A percentile compares a stretch with the other conserved stretches of the same genome.
Evolutionary conservation across 2,888 invertebrate species (phyloP).

Genomic region (Sarcophaga carnaria): DNA sequence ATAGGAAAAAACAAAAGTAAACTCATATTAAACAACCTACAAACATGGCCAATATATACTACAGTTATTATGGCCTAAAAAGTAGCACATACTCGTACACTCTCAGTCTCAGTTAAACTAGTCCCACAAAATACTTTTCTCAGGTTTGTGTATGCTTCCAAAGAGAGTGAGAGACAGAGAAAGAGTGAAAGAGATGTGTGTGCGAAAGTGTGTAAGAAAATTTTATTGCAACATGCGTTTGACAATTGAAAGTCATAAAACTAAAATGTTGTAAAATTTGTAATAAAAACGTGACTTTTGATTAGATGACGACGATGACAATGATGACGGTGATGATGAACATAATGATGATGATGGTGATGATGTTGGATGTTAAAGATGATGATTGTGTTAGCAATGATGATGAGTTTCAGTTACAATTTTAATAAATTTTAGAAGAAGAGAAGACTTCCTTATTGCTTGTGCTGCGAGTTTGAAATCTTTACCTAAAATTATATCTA

Average conservation of each 20-base stretch:
- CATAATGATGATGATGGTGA: slow-evolving; percentile 19
- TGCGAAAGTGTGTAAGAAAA: slow-evolving; percentile 50
- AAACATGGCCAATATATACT: slow-evolving; percentile 10
- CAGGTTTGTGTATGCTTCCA: neutral
- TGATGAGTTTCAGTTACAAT: slow-evolving; percentile 56
- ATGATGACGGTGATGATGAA: slow-evolving; percentile 12
- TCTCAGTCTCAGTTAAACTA: neutral
- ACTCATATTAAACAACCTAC: slow-evolving; percentile 57
- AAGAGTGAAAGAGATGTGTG: neutral
- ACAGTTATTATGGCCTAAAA: slow-evolving; percentile 51
- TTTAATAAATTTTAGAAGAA: slow-evolving; percentile 10
- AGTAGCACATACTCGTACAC: neutral
- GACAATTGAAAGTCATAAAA: slow-evolving; percentile 68
- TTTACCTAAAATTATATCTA: neutral
- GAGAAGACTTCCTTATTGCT: slow-evolving; percentile 30
- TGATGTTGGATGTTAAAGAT: neutral
- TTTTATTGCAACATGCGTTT: slow-evolving; percentile 67
- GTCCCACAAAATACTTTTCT: slow-evolving; percentile 31
- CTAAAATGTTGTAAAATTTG: slow-evolving; percentile 60
- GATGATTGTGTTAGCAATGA: neutral
- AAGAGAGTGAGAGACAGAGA: slow-evolving; percentile 8
- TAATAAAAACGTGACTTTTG: slow-evolving; percentile 68
- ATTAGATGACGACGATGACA: slow-evolving; percentile 48
- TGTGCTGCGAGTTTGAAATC: neutral
- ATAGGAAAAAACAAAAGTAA: slow-evolving; percentile 1